Conservation (phyloP, 2,113 vertebrate genomes). For the Pelusios castaneus region DNA sequence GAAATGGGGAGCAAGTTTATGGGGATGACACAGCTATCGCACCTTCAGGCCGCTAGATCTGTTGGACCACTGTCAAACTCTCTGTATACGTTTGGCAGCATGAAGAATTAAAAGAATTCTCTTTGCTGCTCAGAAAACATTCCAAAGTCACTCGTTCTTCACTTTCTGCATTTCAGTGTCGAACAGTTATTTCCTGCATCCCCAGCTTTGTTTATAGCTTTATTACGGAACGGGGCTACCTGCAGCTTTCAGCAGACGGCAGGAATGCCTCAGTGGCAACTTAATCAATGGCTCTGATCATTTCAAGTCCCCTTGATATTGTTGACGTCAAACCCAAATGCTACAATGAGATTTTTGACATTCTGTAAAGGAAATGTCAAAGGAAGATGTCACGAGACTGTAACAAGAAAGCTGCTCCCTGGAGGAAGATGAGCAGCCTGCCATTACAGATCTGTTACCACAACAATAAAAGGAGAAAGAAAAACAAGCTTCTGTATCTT, state of each 20-base stretch:
- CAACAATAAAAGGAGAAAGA: slow-evolving; percentile 63
- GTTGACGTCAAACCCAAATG: slow-evolving; percentile 51
- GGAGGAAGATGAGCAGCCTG: slow-evolving; percentile 23
- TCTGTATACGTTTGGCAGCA: slow-evolving; percentile 65
- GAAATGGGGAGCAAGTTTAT: slow-evolving; percentile 26
- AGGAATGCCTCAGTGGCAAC: slow-evolving; percentile 52
- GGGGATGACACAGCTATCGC: slow-evolving; percentile 43
- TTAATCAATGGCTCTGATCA: not conserved
- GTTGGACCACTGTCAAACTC: slow-evolving; percentile 28
- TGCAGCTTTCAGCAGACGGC: slow-evolving; percentile 18
- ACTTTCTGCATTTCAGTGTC: slow-evolving; percentile 37
- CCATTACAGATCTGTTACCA: slow-evolving; percentile 54
- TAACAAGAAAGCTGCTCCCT: slow-evolving; percentile 34
- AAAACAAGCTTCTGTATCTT: slow-evolving; percentile 62
- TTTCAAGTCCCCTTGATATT: not conserved
- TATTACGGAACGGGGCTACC: slow-evolving; percentile 27
- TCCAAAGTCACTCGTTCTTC: slow-evolving; percentile 20
- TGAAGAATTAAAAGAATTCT: slow-evolving; percentile 47
- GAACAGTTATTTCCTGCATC: slow-evolving; percentile 23
- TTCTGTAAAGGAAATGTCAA: slow-evolving; percentile 54
- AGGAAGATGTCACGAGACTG: slow-evolving; percentile 37
- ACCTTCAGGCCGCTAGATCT: slow-evolving; percentile 45
- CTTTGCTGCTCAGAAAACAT: slow-evolving; percentile 56
- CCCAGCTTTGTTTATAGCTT: slow-evolving; percentile 42
- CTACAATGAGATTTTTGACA: slow-evolving; percentile 51